Percentiles rank a stretch among this genome's conserved stretches.
These are phyloP conservation scores for Hippolais icterina DNA, from an alignment of 2,113 vertebrate genomes.

Conservation along the genomic window DNA sequence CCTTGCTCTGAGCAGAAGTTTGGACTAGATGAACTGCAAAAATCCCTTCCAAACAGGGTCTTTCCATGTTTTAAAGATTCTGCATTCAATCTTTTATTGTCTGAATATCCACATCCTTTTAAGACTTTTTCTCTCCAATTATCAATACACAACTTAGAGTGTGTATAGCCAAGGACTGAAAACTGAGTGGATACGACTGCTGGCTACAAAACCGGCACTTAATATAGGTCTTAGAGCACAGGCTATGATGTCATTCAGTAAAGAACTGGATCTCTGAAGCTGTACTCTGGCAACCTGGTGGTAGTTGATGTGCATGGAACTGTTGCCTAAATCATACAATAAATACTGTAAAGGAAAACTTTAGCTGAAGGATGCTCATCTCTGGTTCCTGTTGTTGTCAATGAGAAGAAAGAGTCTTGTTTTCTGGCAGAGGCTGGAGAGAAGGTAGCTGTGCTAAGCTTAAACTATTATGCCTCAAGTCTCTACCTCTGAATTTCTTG, in stretches of 20 bases:
- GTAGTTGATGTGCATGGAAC: accelerated
- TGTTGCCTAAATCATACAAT: neutral
- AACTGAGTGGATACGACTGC: neutral
- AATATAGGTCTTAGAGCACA: neutral
- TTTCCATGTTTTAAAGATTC: neutral
- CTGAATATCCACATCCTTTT: neutral
- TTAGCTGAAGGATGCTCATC: neutral
- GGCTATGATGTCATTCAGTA: neutral
- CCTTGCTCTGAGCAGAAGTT: neutral
- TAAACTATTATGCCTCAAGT: neutral
- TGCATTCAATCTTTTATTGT: neutral
- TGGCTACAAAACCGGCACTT: neutral
- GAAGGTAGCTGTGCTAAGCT: neutral
- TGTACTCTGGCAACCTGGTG: neutral
- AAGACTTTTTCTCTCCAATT: neutral
- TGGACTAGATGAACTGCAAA: neutral
- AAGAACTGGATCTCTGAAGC: neutral
- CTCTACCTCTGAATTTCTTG: neutral
- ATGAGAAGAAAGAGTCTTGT: neutral
- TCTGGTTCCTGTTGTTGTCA: neutral
- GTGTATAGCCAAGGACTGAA: neutral
- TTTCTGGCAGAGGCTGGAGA: neutral
- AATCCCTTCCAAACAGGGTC: neutral
- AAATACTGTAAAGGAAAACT: neutral
- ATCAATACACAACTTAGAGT: neutral